A percentile compares a stretch with the other conserved stretches of the same genome.
Evolutionary conservation across 1,140 invertebrate species (phyloP).

Genomic region (Papilio xuthus): DNA sequence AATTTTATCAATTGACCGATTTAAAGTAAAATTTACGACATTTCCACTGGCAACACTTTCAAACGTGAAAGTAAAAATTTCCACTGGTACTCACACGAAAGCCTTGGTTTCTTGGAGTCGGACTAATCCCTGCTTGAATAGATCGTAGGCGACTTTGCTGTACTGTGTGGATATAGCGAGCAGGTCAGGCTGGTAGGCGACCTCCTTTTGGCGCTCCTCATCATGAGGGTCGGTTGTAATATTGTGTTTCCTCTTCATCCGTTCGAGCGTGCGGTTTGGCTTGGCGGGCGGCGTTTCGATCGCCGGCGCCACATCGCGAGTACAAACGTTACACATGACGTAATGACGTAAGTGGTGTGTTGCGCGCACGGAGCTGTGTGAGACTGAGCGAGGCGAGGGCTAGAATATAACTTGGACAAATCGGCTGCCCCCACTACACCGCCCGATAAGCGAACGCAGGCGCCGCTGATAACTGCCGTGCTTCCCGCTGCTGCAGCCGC

Average conservation of each 20-base stretch:
- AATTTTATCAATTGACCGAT: not conserved
- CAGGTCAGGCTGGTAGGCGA: constrained; percentile 75
- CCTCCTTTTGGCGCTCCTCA: constrained; percentile 65
- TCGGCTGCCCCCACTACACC: constrained; percentile 58
- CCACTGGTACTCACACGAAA: constrained; percentile 65
- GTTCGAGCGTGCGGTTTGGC: constrained; percentile 56
- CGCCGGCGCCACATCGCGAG: constrained; percentile 56
- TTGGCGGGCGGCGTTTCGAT: constrained; percentile 48
- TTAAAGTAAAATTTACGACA: not conserved
- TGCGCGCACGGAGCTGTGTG: constrained; percentile 43
- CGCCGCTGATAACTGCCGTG: constrained; percentile 42
- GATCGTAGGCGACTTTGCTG: constrained; percentile 67
- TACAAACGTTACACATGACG: constrained; percentile 76
- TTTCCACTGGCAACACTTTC: not conserved
- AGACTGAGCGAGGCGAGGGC: constrained; percentile 51
- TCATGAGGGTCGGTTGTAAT: constrained; percentile 65
- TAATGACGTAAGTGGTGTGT: constrained; percentile 41
- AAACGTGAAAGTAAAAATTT: constrained; percentile 38
- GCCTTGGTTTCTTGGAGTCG: constrained; percentile 70
- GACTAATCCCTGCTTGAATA: constrained; percentile 59
- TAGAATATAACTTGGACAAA: constrained; percentile 64
- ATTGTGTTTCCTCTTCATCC: constrained; percentile 73
- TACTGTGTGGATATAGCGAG: constrained; percentile 73
- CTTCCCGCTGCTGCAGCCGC: constrained; percentile 37
- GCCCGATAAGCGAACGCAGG: constrained; percentile 41